phyloP scores from a whole-genome alignment of 1,140 invertebrate genomes.

The Metopolophium dirhodum region DNA sequence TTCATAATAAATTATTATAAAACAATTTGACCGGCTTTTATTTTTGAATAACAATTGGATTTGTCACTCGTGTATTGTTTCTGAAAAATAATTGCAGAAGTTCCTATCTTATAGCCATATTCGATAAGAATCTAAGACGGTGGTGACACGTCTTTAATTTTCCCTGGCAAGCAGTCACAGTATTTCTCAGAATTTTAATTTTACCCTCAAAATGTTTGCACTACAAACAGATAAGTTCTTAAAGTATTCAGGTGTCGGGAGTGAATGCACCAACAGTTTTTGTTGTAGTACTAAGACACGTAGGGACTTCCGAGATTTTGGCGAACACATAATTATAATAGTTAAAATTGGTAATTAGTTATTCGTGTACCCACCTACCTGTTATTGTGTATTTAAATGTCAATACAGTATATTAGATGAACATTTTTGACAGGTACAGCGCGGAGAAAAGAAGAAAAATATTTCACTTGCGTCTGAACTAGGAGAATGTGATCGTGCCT shows the following conservation, averaged over 20 bases:
- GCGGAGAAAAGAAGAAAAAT: neutral
- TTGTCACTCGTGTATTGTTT: neutral
- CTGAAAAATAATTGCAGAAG: neutral
- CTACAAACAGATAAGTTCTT: neutral
- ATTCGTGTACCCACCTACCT: neutral
- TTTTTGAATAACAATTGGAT: too few species aligned
- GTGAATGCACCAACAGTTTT: too few species aligned
- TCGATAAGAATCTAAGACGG: neutral
- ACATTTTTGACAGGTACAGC: accelerated
- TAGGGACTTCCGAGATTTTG: too few species aligned
- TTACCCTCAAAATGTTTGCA: neutral
- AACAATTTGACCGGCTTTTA: too few species aligned
- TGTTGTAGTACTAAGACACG: too few species aligned
- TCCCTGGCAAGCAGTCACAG: neutral
- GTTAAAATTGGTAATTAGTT: too few species aligned
- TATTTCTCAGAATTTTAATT: neutral
- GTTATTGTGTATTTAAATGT: neutral
- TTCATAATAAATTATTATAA: too few species aligned
- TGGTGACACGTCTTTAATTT: neutral
- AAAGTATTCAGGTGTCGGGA: too few species aligned
- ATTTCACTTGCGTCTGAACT: too few species aligned
- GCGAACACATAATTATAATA: too few species aligned
- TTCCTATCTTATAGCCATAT: neutral
- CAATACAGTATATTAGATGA: neutral
- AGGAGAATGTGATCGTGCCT: neutral